Evolutionary conservation across 2,888 invertebrate species (phyloP).

Genomic region (Cantharis lateralis): DNA sequence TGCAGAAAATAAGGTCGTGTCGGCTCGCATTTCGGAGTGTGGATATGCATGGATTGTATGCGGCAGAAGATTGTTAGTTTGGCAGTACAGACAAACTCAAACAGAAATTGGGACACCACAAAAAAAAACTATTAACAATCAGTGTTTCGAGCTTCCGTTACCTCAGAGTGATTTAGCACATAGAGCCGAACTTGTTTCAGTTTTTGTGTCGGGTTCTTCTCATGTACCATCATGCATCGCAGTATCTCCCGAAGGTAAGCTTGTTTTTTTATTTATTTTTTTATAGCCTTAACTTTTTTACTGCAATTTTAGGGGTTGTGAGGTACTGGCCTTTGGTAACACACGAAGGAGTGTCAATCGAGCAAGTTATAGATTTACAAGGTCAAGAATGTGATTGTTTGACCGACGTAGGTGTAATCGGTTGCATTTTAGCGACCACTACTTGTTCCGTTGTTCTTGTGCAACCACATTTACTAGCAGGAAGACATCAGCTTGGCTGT

Average conservation of each 20-base stretch:
- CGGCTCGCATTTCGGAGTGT: constrained; percentile 59
- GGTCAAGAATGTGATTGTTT: constrained; percentile 85
- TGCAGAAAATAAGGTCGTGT: constrained; percentile 53
- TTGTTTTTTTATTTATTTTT: neutral
- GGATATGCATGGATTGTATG: constrained; percentile 72
- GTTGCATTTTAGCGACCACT: constrained; percentile 87
- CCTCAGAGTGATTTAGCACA: constrained; percentile 93
- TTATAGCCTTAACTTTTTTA: neutral
- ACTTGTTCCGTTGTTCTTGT: constrained; percentile 84
- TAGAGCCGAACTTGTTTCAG: constrained; percentile 79
- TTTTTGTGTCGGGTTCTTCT: constrained; percentile 66
- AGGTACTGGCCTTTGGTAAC: constrained; percentile 91
- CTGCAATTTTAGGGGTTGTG: constrained; percentile 65
- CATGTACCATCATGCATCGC: constrained; percentile 83
- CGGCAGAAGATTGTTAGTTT: constrained; percentile 82
- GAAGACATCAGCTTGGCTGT: constrained; percentile 71
- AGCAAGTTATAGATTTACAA: constrained; percentile 83
- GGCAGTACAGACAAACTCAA: constrained; percentile 70
- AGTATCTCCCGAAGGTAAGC: constrained; percentile 88
- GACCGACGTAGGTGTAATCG: constrained; percentile 69
- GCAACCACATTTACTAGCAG: constrained; percentile 66
- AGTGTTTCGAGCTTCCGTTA: constrained; percentile 83
- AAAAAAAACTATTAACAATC: constrained; percentile 56
- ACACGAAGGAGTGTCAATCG: constrained; percentile 84
- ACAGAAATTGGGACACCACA: constrained; percentile 55